These are phyloP conservation scores for Chiloscyllium punctatum DNA, from an alignment of 2,797 vertebrate species.

Conservation along the genomic window DNA sequence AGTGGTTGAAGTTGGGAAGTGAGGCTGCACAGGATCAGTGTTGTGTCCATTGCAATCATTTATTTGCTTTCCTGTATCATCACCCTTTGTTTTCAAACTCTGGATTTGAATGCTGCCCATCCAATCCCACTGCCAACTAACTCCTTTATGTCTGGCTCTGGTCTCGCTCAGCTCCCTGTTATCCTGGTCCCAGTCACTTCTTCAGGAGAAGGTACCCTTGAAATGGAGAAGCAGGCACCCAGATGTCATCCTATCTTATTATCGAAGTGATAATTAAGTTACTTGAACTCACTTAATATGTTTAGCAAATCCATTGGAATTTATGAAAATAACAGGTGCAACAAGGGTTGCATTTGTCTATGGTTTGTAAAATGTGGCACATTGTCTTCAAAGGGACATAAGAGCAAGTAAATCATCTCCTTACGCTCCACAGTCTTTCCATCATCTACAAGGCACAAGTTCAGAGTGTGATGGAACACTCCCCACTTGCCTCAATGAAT, in stretches of 20 bases:
- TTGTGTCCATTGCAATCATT: too few relatives aligned
- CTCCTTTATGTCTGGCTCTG: background rate
- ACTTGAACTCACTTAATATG: background rate
- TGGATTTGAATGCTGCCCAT: too few relatives aligned
- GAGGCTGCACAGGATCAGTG: too few relatives aligned
- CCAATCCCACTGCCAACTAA: background rate
- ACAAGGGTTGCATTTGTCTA: background rate
- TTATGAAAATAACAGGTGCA: background rate
- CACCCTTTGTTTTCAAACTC: too few relatives aligned
- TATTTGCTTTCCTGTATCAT: too few relatives aligned
- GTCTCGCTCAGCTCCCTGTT: too few relatives aligned
- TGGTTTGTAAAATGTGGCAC: background rate
- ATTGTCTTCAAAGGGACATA: background rate
- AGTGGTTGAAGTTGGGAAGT: too few relatives aligned
- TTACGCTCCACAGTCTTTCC: too few relatives aligned
- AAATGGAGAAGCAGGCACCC: background rate
- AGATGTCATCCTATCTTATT: background rate
- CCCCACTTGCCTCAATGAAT: too few relatives aligned
- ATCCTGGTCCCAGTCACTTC: background rate
- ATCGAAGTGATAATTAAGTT: background rate
- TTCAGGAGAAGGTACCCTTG: background rate
- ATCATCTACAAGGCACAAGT: too few relatives aligned
- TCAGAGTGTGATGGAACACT: too few relatives aligned
- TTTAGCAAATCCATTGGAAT: background rate
- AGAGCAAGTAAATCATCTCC: too few relatives aligned